Conservation (phyloP, 2,797 vertebrate genomes). For the Etheostoma perlongum region DNA sequence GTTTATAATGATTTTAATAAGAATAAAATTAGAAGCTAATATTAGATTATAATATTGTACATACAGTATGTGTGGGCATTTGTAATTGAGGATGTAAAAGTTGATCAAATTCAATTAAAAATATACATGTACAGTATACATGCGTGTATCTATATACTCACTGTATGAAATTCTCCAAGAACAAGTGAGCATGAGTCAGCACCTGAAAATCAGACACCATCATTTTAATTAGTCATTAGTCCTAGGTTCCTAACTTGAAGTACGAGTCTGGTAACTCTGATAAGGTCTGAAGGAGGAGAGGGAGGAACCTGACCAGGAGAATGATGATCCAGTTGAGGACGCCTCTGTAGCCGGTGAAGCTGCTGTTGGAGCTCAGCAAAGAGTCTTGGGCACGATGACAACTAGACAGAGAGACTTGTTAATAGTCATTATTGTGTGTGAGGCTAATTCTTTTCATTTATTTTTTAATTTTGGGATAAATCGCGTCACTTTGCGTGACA, state of each 20-base stretch:
- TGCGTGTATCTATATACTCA: constrained; percentile 45
- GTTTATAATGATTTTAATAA: too few relatives aligned
- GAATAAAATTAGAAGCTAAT: too few relatives aligned
- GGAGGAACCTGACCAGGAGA: constrained; percentile 62
- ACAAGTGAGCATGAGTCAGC: constrained; percentile 73
- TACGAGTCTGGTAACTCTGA: not conserved
- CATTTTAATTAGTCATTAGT: not conserved
- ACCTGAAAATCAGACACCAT: constrained; percentile 50
- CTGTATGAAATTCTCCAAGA: constrained; percentile 77
- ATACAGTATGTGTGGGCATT: too few relatives aligned
- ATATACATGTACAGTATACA: not conserved
- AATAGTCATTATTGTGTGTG: not conserved
- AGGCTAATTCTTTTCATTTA: not conserved
- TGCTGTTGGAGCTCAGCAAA: constrained; percentile 75
- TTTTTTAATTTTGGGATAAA: too few relatives aligned
- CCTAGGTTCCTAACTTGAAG: not conserved
- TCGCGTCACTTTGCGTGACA: too few relatives aligned
- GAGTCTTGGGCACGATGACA: constrained; percentile 76
- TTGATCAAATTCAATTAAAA: too few relatives aligned
- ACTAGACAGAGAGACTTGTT: constrained; percentile 42
- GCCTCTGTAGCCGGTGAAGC: constrained; percentile 75
- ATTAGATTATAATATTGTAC: too few relatives aligned
- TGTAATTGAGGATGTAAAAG: too few relatives aligned
- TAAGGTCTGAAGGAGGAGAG: not conserved
- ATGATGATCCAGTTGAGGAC: constrained; percentile 80